These are phyloP conservation scores for Cygnus atratus DNA, from an alignment of 2,113 vertebrate genomes.

Conservation along the genomic window DNA sequence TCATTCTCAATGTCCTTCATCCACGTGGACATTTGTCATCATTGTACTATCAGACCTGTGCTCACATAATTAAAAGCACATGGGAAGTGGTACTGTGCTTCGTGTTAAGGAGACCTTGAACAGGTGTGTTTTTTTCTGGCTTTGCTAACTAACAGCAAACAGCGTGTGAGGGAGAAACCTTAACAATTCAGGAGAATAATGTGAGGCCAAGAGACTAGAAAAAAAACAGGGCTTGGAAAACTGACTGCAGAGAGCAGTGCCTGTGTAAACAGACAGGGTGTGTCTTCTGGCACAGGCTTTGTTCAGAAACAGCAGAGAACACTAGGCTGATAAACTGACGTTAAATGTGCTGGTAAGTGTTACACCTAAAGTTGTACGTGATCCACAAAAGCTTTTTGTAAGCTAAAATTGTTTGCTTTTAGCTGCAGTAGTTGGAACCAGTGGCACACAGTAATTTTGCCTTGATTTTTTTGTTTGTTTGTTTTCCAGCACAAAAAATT, in stretches of 20 bases:
- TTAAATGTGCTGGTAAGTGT: rapidly evolving
- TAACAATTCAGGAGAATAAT: background rate
- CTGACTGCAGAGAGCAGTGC: background rate
- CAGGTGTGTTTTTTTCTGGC: rapidly evolving
- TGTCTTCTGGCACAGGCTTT: background rate
- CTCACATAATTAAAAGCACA: background rate
- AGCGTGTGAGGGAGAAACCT: background rate
- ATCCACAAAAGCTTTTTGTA: background rate
- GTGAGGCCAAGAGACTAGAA: background rate
- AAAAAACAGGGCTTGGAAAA: background rate
- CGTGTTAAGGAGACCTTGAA: background rate
- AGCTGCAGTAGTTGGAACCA: background rate
- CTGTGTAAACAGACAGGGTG: background rate
- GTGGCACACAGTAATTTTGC: background rate
- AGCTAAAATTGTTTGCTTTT: background rate
- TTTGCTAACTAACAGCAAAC: background rate
- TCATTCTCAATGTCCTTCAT: background rate
- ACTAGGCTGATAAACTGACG: rapidly evolving
- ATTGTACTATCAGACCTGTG: background rate
- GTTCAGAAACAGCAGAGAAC: background rate
- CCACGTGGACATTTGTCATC: background rate
- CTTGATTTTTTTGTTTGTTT: background rate
- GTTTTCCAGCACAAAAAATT: background rate
- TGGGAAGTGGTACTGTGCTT: background rate
- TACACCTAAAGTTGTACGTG: rapidly evolving